Evolutionary conservation across 2,113 vertebrate genomes (phyloP).

Genomic region (Notiomystis cincta): DNA sequence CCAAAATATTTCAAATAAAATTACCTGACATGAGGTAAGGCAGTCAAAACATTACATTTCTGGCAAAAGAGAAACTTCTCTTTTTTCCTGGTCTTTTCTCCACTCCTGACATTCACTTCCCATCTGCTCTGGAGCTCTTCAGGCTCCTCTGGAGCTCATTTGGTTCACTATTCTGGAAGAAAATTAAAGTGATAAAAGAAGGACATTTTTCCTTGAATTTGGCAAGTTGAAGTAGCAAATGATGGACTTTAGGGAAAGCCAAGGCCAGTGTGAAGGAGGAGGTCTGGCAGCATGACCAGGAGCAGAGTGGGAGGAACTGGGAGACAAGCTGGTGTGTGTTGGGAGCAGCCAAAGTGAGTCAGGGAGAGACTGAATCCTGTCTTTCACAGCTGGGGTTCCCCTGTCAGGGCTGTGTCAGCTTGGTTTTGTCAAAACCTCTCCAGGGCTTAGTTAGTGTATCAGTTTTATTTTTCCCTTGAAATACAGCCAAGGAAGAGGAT

Average conservation of each 20-base stretch:
- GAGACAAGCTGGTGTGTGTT: not conserved
- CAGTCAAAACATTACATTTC: not conserved
- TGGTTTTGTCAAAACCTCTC: not conserved
- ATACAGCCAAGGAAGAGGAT: not conserved
- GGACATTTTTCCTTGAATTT: not conserved
- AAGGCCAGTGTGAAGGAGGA: not conserved
- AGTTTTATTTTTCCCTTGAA: not conserved
- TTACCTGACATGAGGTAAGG: not conserved
- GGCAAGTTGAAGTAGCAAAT: not conserved
- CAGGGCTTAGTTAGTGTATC: not conserved
- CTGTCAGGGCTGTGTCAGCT: not conserved
- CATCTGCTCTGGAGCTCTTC: not conserved
- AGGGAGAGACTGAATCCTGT: not conserved
- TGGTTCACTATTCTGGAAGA: not conserved
- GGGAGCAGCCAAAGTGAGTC: not conserved
- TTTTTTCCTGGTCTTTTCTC: not conserved
- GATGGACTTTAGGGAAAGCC: not conserved
- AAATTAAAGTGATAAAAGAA: not conserved
- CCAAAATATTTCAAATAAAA: not conserved
- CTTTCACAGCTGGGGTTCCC: not conserved
- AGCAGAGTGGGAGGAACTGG: not conserved
- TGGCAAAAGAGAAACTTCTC: not conserved
- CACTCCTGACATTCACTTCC: not conserved
- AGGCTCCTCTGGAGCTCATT: not conserved
- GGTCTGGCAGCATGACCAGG: not conserved